Evolutionary conservation across 1,140 invertebrate species (phyloP).

Genomic region (Philotrypesis tridentata): DNA sequence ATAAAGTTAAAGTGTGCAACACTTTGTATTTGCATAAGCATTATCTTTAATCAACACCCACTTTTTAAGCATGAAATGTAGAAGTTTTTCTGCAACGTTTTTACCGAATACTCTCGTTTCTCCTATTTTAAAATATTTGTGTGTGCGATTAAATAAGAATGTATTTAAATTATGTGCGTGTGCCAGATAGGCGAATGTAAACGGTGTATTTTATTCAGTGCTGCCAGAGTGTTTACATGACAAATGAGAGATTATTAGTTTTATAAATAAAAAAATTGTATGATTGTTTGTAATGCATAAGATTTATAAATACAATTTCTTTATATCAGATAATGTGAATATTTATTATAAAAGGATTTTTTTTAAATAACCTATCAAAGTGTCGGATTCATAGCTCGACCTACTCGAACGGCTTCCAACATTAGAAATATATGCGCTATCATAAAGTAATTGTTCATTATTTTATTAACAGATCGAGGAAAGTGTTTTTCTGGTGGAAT

Average conservation of each 20-base stretch:
- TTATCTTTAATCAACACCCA: not conserved
- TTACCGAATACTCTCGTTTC: not conserved
- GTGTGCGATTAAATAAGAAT: conserved; percentile 37
- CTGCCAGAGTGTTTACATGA: conserved; percentile 47
- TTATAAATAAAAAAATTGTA: conserved; percentile 38
- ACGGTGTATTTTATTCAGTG: conserved; percentile 39
- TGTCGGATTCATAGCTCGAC: not conserved
- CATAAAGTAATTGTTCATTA: conserved; percentile 61
- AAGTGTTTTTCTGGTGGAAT: conserved; percentile 52
- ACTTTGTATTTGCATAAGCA: not conserved
- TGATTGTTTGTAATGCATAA: conserved; percentile 44
- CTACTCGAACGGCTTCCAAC: conserved; percentile 55
- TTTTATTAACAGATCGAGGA: conserved; percentile 51
- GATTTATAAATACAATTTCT: conserved; percentile 24
- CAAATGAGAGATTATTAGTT: conserved; percentile 39
- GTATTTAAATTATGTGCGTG: conserved; percentile 48
- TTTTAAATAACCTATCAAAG: not conserved
- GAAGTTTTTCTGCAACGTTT: not conserved
- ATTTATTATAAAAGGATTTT: not conserved
- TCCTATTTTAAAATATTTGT: conserved; percentile 18
- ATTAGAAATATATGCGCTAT: conserved; percentile 54
- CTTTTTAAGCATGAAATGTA: not conserved
- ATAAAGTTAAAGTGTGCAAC: conserved; percentile 14
- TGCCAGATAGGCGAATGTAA: conserved; percentile 28
- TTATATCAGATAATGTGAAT: not conserved